phyloP scores from a whole-genome alignment of 2,888 invertebrate genomes.

The Tetranychus truncatus region DNA sequence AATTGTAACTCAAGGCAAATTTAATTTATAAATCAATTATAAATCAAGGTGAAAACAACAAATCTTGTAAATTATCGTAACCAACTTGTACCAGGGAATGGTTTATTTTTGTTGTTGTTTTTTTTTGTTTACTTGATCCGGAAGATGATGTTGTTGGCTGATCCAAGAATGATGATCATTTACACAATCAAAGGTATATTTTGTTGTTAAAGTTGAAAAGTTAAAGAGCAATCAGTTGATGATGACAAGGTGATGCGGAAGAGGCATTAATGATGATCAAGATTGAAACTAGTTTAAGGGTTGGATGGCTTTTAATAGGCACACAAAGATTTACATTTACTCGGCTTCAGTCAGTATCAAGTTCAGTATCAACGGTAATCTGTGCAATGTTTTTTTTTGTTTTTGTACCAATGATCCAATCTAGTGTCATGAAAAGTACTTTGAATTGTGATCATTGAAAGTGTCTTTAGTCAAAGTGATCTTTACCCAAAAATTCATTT shows the following conservation, averaged over 20 bases:
- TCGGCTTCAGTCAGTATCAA: not conserved
- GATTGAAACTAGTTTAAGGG: not conserved
- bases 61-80: too few relatives aligned
- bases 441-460: too few relatives aligned
- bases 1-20: too few relatives aligned
- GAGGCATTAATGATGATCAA: not conserved
- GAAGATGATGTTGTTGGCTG: not conserved
- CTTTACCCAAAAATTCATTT: too few relatives aligned
- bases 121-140: not conserved
- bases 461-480: too few relatives aligned
- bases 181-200: too few relatives aligned
- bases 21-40: too few relatives aligned
- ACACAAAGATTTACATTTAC: not conserved
- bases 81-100: not conserved
- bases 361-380: not conserved
- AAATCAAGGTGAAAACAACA: too few relatives aligned
- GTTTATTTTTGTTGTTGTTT: not conserved
- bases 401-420: too few relatives aligned
- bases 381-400: not conserved
- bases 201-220: not conserved
- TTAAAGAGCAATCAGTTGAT: not conserved
- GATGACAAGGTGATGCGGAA: constrained; percentile 1
- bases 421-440: too few relatives aligned
- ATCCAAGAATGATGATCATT: not conserved
- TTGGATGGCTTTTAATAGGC: not conserved